A percentile compares a stretch with the other conserved stretches of the same genome.
Conservation (phyloP, 2,888 invertebrate species). For the Glyphotaelius pellucidus region DNA sequence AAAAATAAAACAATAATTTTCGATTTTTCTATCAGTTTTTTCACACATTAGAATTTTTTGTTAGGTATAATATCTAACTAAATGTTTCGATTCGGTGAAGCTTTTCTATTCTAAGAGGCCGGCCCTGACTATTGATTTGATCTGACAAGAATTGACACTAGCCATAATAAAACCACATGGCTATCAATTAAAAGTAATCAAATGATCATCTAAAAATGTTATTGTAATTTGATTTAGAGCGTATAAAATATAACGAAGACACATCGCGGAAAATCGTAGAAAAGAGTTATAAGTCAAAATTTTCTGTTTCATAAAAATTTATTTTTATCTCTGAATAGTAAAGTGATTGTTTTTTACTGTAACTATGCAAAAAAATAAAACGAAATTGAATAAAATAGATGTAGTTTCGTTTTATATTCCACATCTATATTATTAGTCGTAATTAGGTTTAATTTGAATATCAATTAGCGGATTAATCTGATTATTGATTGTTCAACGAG, state of each 20-base stretch:
- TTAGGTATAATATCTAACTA: neutral
- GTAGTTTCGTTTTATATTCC: no score
- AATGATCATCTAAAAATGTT: neutral
- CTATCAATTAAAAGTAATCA: neutral
- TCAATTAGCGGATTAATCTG: neutral
- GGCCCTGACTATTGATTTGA: neutral
- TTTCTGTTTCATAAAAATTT: no score
- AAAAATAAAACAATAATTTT: neutral
- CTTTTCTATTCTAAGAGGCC: neutral
- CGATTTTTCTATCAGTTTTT: no score
- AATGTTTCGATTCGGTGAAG: neutral
- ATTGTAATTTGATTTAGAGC: neutral
- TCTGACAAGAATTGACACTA: neutral
- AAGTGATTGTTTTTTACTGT: no score
- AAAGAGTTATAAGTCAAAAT: no score
- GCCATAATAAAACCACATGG: neutral
- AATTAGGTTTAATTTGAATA: no score
- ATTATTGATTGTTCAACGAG: neutral
- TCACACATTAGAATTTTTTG: neutral
- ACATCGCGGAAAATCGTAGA: no score
- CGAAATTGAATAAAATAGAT: no score
- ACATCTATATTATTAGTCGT: no score
- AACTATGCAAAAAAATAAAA: no score
- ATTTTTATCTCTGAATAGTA: no score
- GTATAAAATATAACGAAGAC: neutral